Conservation (phyloP, 2,888 invertebrate genomes). For the Platerodrilus igneus region DNA sequence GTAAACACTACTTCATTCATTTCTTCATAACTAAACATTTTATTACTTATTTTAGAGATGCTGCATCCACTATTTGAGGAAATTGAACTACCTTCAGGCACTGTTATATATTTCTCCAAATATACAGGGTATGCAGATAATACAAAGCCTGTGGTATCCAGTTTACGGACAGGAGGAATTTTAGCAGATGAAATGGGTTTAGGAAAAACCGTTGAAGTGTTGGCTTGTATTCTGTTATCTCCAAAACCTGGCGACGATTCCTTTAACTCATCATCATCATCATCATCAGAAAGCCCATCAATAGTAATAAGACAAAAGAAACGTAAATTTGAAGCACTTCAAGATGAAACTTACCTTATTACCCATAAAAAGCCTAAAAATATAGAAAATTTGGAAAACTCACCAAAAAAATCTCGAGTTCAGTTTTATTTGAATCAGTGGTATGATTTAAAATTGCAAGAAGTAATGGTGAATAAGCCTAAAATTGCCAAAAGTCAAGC, state of each 20-base stretch:
- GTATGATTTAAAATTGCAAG: slow-evolving; percentile 37
- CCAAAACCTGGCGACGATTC: slow-evolving; percentile 11
- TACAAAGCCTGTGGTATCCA: slow-evolving; percentile 41
- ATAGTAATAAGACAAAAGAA: slow-evolving; percentile 22
- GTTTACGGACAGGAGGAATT: slow-evolving; percentile 60
- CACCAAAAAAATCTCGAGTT: slow-evolving; percentile 31
- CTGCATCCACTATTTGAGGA: slow-evolving; percentile 39
- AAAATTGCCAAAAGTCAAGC: slow-evolving; percentile 7
- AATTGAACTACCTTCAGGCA: slow-evolving; percentile 36
- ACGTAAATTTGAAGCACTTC: slow-evolving; percentile 13
- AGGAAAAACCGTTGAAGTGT: slow-evolving; percentile 74
- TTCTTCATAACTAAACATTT: too few species aligned
- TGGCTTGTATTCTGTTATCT: slow-evolving; percentile 57
- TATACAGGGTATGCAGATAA: slow-evolving; percentile 47
- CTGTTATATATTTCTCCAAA: slow-evolving; percentile 44
- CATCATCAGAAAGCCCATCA: slow-evolving; percentile 9
- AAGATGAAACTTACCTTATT: slow-evolving; percentile 18
- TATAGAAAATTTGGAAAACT: slow-evolving; percentile 30
- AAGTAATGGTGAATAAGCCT: slow-evolving; percentile 12
- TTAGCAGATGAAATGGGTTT: slow-evolving; percentile 79
- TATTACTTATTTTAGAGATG: slow-evolving; percentile 39
- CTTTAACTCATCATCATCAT: background rate
- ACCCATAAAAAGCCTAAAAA: slow-evolving; percentile 32
- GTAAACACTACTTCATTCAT: too few species aligned
- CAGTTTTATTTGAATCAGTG: slow-evolving; percentile 36